Conservation (phyloP, 2,888 invertebrate species). For the Globia sparganii region DNA sequence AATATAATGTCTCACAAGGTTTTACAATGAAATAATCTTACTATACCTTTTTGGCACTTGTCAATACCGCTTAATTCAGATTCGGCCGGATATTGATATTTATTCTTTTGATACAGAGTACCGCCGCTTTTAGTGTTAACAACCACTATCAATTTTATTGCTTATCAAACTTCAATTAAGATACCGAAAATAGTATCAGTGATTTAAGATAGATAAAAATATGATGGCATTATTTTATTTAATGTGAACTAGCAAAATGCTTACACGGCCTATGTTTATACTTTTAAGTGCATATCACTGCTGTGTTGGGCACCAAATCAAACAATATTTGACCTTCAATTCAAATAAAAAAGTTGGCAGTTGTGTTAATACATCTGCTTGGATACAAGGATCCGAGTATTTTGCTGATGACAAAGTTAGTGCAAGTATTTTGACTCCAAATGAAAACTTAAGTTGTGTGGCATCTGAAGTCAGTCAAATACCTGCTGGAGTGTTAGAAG, state of each 20-base stretch:
- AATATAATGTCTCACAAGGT: neutral
- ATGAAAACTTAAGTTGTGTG: constrained; percentile 54
- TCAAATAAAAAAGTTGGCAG: constrained; percentile 1
- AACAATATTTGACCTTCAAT: constrained; percentile 37
- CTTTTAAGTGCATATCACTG: constrained; percentile 29
- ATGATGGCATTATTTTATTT: constrained; percentile 37
- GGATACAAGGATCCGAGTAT: constrained; percentile 18
- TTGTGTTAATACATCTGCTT: constrained; percentile 30
- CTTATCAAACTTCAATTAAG: constrained; percentile 45
- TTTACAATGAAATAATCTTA: neutral
- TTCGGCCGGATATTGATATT: constrained; percentile 8
- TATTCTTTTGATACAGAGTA: constrained; percentile 32
- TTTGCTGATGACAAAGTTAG: constrained; percentile 9
- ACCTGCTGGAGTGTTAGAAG: constrained; percentile 55
- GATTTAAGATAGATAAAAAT: constrained; percentile 34
- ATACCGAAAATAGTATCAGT: constrained; percentile 33
- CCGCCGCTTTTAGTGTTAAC: constrained; percentile 21
- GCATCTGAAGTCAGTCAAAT: constrained; percentile 43
- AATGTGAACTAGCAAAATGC: constrained; percentile 46
- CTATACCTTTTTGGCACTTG: neutral
- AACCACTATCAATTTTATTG: constrained; percentile 35
- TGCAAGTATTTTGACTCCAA: constrained; percentile 17
- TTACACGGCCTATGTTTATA: constrained; percentile 29
- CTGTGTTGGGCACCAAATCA: constrained; percentile 28
- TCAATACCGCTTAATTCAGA: constrained; percentile 9